These are phyloP conservation scores for Megamerina dolium DNA, from an alignment of 2,888 invertebrate genomes.

Conservation along the genomic window DNA sequence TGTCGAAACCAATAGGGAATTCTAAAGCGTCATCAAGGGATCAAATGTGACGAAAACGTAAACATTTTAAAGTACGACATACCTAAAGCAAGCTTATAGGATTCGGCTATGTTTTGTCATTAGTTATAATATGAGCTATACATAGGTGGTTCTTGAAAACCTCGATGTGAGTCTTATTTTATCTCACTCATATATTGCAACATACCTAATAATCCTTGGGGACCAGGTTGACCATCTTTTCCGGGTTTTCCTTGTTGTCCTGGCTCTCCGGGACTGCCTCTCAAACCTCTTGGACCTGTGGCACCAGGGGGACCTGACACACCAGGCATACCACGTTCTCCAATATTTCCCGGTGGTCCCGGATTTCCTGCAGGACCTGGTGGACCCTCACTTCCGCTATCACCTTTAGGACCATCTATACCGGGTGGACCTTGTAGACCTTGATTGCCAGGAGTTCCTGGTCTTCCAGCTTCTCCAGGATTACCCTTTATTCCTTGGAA, in stretches of 20 bases:
- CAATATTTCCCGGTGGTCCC: constrained; percentile 56
- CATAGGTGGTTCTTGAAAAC: too few relatives aligned
- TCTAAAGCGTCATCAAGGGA: too few relatives aligned
- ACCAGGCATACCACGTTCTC: constrained; percentile 34
- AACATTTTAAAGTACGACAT: too few relatives aligned
- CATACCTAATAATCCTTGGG: constrained; percentile 43
- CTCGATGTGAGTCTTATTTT: too few relatives aligned
- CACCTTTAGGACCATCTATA: constrained; percentile 69
- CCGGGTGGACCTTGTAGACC: constrained; percentile 70
- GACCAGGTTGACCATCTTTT: constrained; percentile 59
- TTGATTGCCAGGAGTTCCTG: constrained; percentile 61
- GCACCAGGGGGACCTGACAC: constrained; percentile 35
- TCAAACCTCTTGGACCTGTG: constrained; percentile 37
- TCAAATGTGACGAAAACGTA: too few relatives aligned
- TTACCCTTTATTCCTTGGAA: constrained; percentile 64
- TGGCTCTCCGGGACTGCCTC: constrained; percentile 60
- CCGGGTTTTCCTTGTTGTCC: constrained; percentile 71
- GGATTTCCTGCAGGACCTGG: constrained; percentile 54
- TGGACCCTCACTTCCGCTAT: constrained; percentile 63
- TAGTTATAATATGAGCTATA: too few relatives aligned
- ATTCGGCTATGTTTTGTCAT: too few relatives aligned
- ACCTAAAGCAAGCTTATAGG: too few relatives aligned
- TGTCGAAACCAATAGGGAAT: too few relatives aligned
- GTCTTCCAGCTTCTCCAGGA: constrained; percentile 63
- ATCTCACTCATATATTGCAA: too few relatives aligned